A percentile compares a stretch with the other conserved stretches of the same genome.
phyloP scores from a whole-genome alignment of 2,113 vertebrate species.

The Dromiciops gliroides region DNA sequence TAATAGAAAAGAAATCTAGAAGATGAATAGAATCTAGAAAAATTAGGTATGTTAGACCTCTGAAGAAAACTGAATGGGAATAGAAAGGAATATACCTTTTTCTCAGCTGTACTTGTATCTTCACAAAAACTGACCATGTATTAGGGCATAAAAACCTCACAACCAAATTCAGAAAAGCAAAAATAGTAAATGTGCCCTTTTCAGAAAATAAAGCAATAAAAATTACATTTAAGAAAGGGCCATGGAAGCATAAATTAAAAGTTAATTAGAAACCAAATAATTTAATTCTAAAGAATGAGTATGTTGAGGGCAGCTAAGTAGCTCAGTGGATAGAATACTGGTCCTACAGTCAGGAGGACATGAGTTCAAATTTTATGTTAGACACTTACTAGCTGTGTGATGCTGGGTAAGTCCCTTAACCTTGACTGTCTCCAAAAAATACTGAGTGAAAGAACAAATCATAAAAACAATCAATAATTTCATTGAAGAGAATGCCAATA shows the following conservation, averaged over 20 bases:
- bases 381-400: background rate
- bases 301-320: too few relatives aligned
- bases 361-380: background rate
- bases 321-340: background rate
- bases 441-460: background rate
- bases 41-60: too few relatives aligned
- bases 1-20: too few relatives aligned
- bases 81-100: too few relatives aligned
- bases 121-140: too few relatives aligned
- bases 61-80: too few relatives aligned
- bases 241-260: background rate
- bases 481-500: too few relatives aligned
- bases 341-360: background rate
- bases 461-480: background rate
- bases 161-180: too few relatives aligned
- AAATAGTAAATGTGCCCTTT: background rate
- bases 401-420: background rate
- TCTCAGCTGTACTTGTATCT: too few relatives aligned
- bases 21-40: too few relatives aligned
- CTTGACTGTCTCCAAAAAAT: background rate
- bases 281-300: background rate
- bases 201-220: background rate
- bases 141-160: too few relatives aligned
- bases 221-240: background rate
- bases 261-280: background rate